Percentiles rank a stretch among this genome's conserved stretches.
These are phyloP conservation scores for Tetrax tetrax DNA, from an alignment of 2,113 vertebrate species.

Conservation along the genomic window DNA sequence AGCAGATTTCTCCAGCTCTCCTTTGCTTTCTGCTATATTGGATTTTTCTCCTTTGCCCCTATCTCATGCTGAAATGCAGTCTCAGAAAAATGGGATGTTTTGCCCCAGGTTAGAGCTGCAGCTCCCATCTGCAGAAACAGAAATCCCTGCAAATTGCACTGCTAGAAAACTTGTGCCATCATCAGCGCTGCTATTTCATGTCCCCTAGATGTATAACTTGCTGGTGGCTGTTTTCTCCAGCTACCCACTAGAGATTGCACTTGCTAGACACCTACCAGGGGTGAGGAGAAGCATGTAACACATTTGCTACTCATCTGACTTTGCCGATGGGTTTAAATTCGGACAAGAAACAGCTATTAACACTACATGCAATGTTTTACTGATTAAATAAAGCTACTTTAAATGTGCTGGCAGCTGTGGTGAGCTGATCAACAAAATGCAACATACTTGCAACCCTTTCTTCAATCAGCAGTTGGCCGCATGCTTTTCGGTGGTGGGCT, in stretches of 20 bases:
- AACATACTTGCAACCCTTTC: not conserved
- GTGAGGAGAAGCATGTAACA: not conserved
- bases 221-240: not conserved
- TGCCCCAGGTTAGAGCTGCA: not conserved
- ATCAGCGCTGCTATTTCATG: accelerated
- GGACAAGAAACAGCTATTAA: not conserved
- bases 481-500: not conserved
- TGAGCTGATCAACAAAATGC: not conserved
- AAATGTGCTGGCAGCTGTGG: not conserved
- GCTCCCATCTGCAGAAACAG: not conserved
- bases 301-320: not conserved
- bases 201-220: not conserved
- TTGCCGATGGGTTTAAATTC: not conserved
- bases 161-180: not conserved
- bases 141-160: not conserved
- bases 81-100: not conserved
- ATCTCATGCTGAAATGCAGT: not conserved
- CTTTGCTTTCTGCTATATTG: not conserved
- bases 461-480: not conserved
- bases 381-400: not conserved
- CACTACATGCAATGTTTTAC: not conserved
- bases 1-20: not conserved
- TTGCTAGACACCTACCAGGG: not conserved
- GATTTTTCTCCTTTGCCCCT: not conserved
- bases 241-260: not conserved